A percentile compares a stretch with the other conserved stretches of the same genome.
phyloP scores from a whole-genome alignment of 92 coral and sea anemone genomes.

The Zoanthus sociatus region DNA sequence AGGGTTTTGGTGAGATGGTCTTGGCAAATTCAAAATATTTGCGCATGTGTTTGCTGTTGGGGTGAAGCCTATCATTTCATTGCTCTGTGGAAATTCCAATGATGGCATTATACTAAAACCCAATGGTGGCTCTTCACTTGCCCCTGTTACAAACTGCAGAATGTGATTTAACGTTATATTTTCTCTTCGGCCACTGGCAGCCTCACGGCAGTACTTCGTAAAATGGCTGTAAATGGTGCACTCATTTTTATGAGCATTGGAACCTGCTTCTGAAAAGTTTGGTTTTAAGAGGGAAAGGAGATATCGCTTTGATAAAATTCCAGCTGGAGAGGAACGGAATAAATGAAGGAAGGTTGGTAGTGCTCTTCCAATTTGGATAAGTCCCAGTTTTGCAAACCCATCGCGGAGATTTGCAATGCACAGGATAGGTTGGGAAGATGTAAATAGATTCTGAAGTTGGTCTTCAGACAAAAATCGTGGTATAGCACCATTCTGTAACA shows the following conservation, averaged over 20 bases:
- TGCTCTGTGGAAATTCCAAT: not conserved
- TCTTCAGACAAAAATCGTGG: constrained; percentile 22
- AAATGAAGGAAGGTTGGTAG: constrained; percentile 3
- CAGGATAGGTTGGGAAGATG: constrained; percentile 4
- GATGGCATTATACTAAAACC: constrained; percentile 1
- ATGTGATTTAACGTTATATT: not conserved
- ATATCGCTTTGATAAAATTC: constrained; percentile 15
- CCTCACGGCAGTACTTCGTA: constrained; percentile 17
- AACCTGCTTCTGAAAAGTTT: constrained; percentile 5
- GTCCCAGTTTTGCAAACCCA: constrained; percentile 12
- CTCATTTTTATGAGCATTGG: not conserved
- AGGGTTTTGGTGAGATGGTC: not conserved
- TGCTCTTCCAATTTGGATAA: constrained; percentile 28
- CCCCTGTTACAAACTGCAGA: constrained; percentile 24
- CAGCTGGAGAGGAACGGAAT: constrained; percentile 15
- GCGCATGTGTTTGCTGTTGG: constrained; percentile 21
- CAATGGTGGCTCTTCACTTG: constrained; percentile 2
- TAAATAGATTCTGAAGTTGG: constrained; percentile 2
- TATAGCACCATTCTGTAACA: constrained; percentile 15
- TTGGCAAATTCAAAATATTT: constrained; percentile 8
- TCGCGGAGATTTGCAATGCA: constrained; percentile 12
- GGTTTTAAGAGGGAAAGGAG: not conserved
- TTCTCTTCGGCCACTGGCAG: constrained; percentile 25
- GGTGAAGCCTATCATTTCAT: not conserved
- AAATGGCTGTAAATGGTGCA: not conserved